phyloP scores from a whole-genome alignment of 1,140 invertebrate genomes.

The Zaprionus lachaisei region DNA sequence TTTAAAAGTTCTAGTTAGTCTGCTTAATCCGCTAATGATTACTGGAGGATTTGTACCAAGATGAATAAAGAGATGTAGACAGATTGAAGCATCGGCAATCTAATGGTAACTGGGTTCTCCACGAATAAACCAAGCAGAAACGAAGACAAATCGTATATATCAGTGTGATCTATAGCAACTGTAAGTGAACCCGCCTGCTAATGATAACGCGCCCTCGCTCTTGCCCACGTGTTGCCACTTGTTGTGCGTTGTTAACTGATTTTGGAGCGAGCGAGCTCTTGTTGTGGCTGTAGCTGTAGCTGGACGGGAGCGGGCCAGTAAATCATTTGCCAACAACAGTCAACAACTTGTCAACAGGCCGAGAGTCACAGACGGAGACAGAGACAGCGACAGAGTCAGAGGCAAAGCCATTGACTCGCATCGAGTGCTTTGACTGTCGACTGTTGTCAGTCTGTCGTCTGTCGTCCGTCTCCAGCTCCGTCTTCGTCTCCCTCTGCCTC shows the following conservation, averaged over 20 bases:
- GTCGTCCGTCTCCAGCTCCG: constrained; percentile 12
- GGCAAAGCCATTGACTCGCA: constrained; percentile 46
- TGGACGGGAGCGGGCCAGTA: constrained; percentile 50
- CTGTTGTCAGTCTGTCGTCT: constrained; percentile 45
- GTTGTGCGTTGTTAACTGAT: constrained; percentile 50
- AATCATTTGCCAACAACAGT: constrained; percentile 73
- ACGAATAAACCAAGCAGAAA: not conserved
- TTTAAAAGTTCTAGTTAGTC: too few relatives aligned
- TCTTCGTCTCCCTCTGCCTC: constrained; percentile 1
- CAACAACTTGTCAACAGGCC: constrained; percentile 77
- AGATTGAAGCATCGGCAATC: not conserved
- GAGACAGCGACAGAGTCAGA: constrained; percentile 16
- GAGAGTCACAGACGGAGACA: constrained; percentile 19
- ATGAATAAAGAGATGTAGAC: not conserved
- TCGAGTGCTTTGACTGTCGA: constrained; percentile 43
- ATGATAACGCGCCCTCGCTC: not conserved
- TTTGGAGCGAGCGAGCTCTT: constrained; percentile 32
- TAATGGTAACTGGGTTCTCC: not conserved
- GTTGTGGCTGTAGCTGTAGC: constrained; percentile 14
- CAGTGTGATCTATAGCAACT: not conserved
- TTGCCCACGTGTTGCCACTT: constrained; percentile 48
- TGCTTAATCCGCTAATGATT: too few relatives aligned
- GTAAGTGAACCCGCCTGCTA: not conserved
- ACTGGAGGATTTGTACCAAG: not conserved
- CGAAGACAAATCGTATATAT: not conserved